phyloP scores from a whole-genome alignment of 2,113 vertebrate genomes.

The Limanda limanda region DNA sequence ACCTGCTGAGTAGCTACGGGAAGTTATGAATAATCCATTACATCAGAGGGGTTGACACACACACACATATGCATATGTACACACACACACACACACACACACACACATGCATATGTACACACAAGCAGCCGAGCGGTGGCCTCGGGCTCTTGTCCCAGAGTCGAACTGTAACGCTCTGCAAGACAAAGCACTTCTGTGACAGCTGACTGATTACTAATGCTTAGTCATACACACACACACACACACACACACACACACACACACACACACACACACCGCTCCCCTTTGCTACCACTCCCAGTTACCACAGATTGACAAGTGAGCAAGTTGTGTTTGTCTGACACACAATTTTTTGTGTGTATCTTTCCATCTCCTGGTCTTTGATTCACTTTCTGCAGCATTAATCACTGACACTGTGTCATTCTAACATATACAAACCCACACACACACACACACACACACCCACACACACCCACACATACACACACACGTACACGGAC shows the following conservation, averaged over 20 bases:
- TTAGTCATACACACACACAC: slow-evolving; percentile 65
- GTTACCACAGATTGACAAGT: slow-evolving; percentile 37
- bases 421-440: neutral
- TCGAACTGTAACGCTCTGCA: slow-evolving; percentile 60
- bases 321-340: slow-evolving; percentile 16
- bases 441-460: neutral
- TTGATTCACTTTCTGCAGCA: slow-evolving; percentile 6
- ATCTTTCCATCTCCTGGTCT: slow-evolving; percentile 28
- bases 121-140: slow-evolving; percentile 37
- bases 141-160: slow-evolving; percentile 56
- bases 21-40: slow-evolving; percentile 48
- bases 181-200: slow-evolving; percentile 71
- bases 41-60: neutral
- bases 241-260: slow-evolving; percentile 27
- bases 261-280: slow-evolving; percentile 22
- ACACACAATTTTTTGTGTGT: neutral
- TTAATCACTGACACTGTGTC: slow-evolving; percentile 22
- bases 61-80: neutral
- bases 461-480: slow-evolving; percentile 17
- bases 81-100: slow-evolving; percentile 38
- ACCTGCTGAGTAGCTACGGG: slow-evolving; percentile 54
- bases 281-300: slow-evolving; percentile 58
- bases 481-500: slow-evolving; percentile 20
- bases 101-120: slow-evolving; percentile 27
- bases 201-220: slow-evolving; percentile 73